Evolutionary conservation across 2,797 vertebrate species (phyloP), one percentile per base, ranked within the genome.

Genomic region (Vespertilio murinus): DNA sequence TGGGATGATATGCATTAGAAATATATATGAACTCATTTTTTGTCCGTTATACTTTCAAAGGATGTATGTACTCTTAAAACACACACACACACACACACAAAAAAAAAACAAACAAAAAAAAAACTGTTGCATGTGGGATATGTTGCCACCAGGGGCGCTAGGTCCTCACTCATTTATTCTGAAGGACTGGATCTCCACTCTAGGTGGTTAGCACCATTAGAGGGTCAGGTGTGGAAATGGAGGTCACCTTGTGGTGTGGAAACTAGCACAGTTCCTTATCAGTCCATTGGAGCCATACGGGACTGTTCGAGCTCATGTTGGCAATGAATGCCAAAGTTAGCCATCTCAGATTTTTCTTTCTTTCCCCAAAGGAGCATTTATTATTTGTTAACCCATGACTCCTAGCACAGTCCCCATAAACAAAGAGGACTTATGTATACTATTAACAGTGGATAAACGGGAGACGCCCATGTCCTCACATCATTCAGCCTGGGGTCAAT

Each of bases 391-490:
- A 45, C 54, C 23, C 6, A 6, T 18, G 70, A 40, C 7, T 47
- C 7, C 11, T 20, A 42, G 28, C 13, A 5, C 30, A 35, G 10
- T 69, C 16, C 5, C 18, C 64, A 7, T 2, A 69, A 64, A 54
- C n/a, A 54, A 18, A 23, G 14, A 56, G 69, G 71, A 49, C 10
- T 11, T 40, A 6, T 0, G 11, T 20, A 9, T 45, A 52, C 18
- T n/a, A 14, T 54, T 35, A 78, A 28, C 30, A n/a, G 0, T 0
- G 6, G 25, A 38, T 8, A 8, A n/a, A 47, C 18, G 11, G 14
- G n/a, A 10, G 13, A 18, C 0, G 0, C 33, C 33, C 17, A 0
- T 1, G 6, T 35, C 56, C 6, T 59, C 18, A 20, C 8, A 42
- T n/a, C 40, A 28, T 33, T 70, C 56, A 11, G 6, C 5, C 5